Evolutionary conservation across 2,797 vertebrate species (phyloP).

Genomic region (Acanthurus leucopareius): DNA sequence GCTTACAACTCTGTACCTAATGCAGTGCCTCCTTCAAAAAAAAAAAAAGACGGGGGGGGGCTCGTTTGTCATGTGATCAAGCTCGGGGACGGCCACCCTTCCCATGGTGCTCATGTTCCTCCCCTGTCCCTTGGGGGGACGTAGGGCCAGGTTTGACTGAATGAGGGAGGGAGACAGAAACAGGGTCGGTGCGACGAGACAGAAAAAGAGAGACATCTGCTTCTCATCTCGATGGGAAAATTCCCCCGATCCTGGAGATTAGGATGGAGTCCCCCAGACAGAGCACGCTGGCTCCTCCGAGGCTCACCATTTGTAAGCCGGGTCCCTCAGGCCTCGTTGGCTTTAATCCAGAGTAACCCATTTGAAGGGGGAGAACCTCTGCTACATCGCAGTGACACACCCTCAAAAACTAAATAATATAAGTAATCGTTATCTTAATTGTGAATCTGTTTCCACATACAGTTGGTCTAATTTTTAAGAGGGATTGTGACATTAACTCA

Average conservation of each 20-base stretch:
- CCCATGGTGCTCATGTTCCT: conserved; percentile 89
- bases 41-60: conserved; percentile 5
- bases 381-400: conserved; percentile 28
- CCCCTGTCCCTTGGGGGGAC: conserved; percentile 64
- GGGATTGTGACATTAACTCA: conserved; percentile 17
- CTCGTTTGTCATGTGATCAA: conserved; percentile 74
- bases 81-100: conserved; percentile 84
- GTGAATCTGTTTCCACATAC: conserved; percentile 3
- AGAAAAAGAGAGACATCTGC: conserved; percentile 86
- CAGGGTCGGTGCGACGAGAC: conserved; percentile 70
- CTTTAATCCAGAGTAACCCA: conserved; percentile 65
- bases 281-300: conserved; percentile 75
- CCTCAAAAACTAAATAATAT: conserved; percentile 35
- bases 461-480: conserved; percentile 7
- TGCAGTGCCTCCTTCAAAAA: conserved; percentile 75
- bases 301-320: conserved; percentile 71
- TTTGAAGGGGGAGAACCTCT: conserved; percentile 46
- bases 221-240: conserved; percentile 90
- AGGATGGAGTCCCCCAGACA: conserved; percentile 80
- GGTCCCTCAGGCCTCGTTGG: conserved; percentile 73
- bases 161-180: conserved; percentile 61
- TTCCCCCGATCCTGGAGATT: conserved; percentile 84
- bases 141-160: conserved; percentile 73
- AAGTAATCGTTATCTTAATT: conserved; percentile 1
- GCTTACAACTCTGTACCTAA: conserved; percentile 79